Conservation (phyloP, 2,113 vertebrate genomes). For the Saccopteryx bilineata region DNA sequence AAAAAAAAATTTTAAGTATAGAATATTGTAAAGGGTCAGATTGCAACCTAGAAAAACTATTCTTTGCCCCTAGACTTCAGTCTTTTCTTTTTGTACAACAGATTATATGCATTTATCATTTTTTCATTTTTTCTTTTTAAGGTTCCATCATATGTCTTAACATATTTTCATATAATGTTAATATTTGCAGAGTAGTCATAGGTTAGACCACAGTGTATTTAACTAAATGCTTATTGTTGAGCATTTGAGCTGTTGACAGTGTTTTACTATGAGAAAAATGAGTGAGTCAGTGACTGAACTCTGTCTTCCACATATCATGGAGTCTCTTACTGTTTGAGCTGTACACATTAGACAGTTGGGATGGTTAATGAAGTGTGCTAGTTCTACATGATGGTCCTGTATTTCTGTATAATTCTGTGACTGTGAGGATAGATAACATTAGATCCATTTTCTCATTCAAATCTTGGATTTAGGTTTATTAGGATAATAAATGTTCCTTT, state of each 20-base stretch:
- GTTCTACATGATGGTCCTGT: background rate
- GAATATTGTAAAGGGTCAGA: conserved; percentile 5
- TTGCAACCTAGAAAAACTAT: background rate
- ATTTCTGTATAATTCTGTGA: conserved; percentile 41
- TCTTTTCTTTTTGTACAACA: background rate
- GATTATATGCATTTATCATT: background rate
- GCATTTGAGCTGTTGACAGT: background rate
- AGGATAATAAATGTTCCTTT: background rate
- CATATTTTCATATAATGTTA: conserved; percentile 27
- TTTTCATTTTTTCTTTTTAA: conserved; percentile 41
- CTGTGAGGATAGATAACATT: conserved; percentile 23
- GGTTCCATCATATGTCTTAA: background rate
- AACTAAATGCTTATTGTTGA: conserved; percentile 22
- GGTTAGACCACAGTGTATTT: background rate
- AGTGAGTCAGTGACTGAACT: background rate
- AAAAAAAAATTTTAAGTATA: conserved; percentile 27
- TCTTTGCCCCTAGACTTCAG: background rate
- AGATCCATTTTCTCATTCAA: background rate
- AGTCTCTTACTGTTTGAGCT: background rate
- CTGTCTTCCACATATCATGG: background rate
- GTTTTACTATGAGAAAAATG: conserved; percentile 31
- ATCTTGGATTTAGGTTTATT: background rate
- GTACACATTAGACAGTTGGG: background rate
- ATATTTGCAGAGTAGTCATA: conserved; percentile 24
- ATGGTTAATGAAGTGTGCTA: conserved; percentile 19